phyloP scores from a whole-genome alignment of 2,797 vertebrate species.

The Sardinella longiceps region DNA sequence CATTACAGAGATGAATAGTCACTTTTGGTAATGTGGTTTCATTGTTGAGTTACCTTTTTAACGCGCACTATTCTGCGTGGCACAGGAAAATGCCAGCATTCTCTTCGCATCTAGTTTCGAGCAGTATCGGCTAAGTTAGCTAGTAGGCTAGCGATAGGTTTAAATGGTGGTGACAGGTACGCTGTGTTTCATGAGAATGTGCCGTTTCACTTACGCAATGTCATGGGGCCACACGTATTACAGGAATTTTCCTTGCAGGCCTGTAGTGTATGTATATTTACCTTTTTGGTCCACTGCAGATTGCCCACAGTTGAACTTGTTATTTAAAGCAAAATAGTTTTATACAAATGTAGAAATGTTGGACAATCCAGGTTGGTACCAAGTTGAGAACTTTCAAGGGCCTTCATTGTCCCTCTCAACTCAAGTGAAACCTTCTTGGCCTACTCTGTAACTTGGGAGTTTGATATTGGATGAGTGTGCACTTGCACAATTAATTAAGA shows the following conservation, averaged over 20 bases:
- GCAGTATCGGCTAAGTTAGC: conserved; percentile 21
- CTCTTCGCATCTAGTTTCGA: conserved; percentile 14
- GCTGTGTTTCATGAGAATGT: conserved; percentile 29
- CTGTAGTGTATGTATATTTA: background rate
- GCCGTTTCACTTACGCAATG: conserved; percentile 34
- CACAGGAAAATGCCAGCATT: conserved; percentile 27
- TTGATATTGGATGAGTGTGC: background rate
- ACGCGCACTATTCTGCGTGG: background rate
- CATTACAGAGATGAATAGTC: background rate
- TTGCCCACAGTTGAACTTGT: background rate
- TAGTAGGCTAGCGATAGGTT: conserved; percentile 14
- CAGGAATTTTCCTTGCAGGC: background rate
- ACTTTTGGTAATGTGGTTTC: background rate
- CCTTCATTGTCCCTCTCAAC: background rate
- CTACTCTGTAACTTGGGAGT: background rate
- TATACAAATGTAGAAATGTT: background rate
- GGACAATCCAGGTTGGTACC: background rate
- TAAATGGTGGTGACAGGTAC: conserved; percentile 24
- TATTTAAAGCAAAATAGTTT: background rate
- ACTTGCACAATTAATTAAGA: background rate
- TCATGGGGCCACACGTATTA: background rate
- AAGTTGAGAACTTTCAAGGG: background rate
- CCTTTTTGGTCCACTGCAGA: background rate
- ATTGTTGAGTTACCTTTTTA: conserved; percentile 1
- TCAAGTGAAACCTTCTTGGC: background rate